Evolutionary conservation across 2,797 vertebrate genomes (phyloP).

Genomic region (Euphonia xanthogaster): DNA sequence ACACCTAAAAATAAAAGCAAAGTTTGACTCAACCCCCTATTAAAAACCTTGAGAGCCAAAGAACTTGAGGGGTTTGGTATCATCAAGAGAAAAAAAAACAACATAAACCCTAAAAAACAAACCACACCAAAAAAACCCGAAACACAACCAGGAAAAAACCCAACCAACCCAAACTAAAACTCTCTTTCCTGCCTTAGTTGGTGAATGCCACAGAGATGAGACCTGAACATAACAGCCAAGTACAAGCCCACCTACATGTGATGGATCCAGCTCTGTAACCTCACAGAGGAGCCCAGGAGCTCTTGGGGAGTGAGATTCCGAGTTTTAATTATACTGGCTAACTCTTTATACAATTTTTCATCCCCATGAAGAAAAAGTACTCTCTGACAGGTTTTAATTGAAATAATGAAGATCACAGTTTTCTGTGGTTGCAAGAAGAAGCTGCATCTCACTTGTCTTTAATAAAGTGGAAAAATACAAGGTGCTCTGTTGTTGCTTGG

Average conservation of each 20-base stretch:
- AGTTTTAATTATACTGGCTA: not conserved
- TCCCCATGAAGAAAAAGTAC: not conserved
- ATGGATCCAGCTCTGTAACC: not conserved
- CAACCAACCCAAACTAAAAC: not conserved
- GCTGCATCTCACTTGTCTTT: not conserved
- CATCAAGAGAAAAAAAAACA: not conserved
- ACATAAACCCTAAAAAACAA: not conserved
- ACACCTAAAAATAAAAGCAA: not conserved
- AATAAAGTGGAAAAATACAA: not conserved
- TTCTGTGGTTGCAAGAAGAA: not conserved
- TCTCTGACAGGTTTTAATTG: not conserved
- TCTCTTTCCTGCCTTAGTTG: not conserved
- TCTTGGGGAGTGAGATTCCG: accelerated
- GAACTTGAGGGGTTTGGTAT: not conserved
- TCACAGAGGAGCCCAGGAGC: not conserved
- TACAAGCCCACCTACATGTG: accelerated
- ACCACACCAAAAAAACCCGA: accelerated
- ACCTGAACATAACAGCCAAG: not conserved
- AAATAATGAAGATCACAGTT: not conserved
- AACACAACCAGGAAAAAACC: not conserved
- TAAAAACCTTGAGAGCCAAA: not conserved
- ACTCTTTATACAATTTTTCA: not conserved
- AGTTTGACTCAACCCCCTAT: not conserved
- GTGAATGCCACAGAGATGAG: not conserved
- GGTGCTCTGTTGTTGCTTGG: not conserved